phyloP scores from a whole-genome alignment of 2,888 invertebrate genomes.

The Epinotia demarniana region DNA sequence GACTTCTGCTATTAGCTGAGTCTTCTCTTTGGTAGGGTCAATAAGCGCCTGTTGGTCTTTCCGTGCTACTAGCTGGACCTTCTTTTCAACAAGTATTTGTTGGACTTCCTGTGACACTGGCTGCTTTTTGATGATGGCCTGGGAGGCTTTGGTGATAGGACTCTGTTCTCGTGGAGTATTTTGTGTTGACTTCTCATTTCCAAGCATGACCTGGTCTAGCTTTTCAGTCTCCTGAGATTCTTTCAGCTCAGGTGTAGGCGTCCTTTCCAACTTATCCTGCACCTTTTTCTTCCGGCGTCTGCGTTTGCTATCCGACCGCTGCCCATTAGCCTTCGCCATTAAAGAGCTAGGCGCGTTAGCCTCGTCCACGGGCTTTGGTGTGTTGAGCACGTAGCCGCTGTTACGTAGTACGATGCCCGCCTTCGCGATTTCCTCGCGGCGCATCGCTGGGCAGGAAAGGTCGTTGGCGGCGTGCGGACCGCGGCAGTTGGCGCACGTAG shows the following conservation, averaged over 20 bases:
- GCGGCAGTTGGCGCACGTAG: conserved; percentile 17
- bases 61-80: neutral
- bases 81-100: neutral
- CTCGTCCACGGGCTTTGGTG: conserved; percentile 7
- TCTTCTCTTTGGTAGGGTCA: neutral
- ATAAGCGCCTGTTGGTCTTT: neutral
- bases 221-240: neutral
- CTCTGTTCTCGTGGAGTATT: neutral
- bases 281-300: conserved; percentile 7
- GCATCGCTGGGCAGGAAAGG: conserved; percentile 9
- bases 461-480: conserved; percentile 19
- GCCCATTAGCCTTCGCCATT: conserved; percentile 11
- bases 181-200: neutral
- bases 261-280: neutral
- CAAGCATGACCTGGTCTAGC: neutral
- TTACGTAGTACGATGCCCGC: conserved; percentile 4
- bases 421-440: conserved; percentile 17
- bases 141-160: neutral
- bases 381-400: conserved; percentile 9
- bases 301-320: neutral
- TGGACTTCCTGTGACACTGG: neutral
- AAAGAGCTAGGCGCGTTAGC: conserved; percentile 8
- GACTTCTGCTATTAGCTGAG: neutral
- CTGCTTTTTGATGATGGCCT: neutral
- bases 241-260: neutral